Evolutionary conservation across 2,797 vertebrate species (phyloP), one percentile per base, ranked within the genome.

Genomic region (Tiaroga cobitis): DNA sequence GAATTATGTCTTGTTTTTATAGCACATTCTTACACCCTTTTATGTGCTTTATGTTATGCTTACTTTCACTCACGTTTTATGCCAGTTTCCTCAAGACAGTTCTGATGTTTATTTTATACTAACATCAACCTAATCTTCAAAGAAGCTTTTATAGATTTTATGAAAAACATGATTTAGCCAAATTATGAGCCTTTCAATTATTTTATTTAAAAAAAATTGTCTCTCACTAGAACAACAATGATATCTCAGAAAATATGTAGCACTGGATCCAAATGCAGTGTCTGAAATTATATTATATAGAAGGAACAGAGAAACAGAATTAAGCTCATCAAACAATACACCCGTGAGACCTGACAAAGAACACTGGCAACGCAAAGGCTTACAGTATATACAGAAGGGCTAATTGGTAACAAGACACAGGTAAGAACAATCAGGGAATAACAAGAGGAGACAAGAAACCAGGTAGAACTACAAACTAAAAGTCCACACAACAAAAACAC

Each of bases 1-100:
- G 67, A 80, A 73, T n/a, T 49, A 3, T 68, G 18, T 85, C 76
- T 80, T 85, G 76, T 85, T 80, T 73, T 85, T 80, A 70, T 49
- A 37, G 29, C 41, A 73, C 77, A 73, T 85, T 80, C 68, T 70
- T 84, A 68, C 63, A 59, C 49, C 26, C 74, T 80, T 85, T 74
- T 32, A 73, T 73, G 41, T 72, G 77, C 68, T 65, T 85, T 54
- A 59, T 85, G 83, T 72, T 85, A 78, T 70, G 26, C 18, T 79
- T 70, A 43, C 7, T 1, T 15, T 72, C 32, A 10, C 72, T 76
- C 73, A 69, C 21, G n/a, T 83, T 79, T 70, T 63, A 69, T 0
- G 7, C 1, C n/a, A 37, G 46, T 65, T 49, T 49, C 15, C 49
- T 43, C 37, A 21, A 26, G 49, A 41, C 24, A 26, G 61, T 41